Evolutionary conservation across 2,113 vertebrate species (phyloP).

Genomic region (Eonycteris spelaea): DNA sequence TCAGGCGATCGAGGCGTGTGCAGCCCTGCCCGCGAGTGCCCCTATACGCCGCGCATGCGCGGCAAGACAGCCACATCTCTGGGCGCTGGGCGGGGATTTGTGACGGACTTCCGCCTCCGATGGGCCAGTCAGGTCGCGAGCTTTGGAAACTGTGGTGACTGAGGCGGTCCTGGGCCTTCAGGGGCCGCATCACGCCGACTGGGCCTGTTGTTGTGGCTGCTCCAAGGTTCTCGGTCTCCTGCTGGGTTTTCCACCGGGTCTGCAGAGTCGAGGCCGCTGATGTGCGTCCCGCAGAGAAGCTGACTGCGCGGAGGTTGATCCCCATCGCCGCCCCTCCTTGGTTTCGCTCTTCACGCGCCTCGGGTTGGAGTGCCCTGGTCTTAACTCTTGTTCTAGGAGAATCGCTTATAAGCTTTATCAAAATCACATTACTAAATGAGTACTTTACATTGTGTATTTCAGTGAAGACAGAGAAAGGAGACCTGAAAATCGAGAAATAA

Average conservation of each 20-base stretch:
- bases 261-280: not conserved
- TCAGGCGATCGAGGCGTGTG: too few species aligned
- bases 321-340: too few species aligned
- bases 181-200: accelerated
- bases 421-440: not conserved
- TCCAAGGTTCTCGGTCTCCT: not conserved
- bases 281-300: too few species aligned
- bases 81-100: not conserved
- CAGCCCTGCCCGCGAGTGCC: too few species aligned
- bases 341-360: not conserved
- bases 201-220: not conserved
- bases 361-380: not conserved
- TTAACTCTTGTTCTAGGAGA: not conserved
- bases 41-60: too few species aligned
- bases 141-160: accelerated
- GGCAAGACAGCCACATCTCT: too few species aligned
- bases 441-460: not conserved
- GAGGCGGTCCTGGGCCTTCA: accelerated
- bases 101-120: accelerated
- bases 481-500: not conserved
- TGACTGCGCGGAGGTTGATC: too few species aligned
- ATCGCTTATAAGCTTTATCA: not conserved
- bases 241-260: too few species aligned
- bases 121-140: accelerated
- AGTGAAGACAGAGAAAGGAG: not conserved